Percentiles rank a stretch among this genome's conserved stretches.
phyloP scores from a whole-genome alignment of 2,113 vertebrate species.

The Dicentrarchus labrax region DNA sequence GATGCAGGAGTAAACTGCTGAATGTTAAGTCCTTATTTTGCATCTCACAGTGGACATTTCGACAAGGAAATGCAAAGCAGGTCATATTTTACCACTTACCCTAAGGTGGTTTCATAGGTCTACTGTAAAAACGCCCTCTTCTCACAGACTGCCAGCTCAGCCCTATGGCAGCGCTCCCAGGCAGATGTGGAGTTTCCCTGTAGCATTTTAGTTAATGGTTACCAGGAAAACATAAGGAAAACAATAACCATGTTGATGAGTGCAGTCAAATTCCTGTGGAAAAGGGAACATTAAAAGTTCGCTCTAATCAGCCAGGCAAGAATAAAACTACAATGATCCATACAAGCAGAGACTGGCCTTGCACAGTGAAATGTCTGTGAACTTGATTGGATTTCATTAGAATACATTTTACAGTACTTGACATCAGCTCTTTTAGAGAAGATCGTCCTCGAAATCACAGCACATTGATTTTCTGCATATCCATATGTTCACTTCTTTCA shows the following conservation, averaged over 20 bases:
- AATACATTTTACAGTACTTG: constrained; percentile 8
- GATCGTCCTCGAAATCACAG: not conserved
- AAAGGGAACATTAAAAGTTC: not conserved
- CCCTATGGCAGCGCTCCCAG: constrained; percentile 47
- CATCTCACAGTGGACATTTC: constrained; percentile 44
- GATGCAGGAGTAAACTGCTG: constrained; percentile 29
- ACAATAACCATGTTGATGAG: constrained; percentile 6
- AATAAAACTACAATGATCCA: not conserved
- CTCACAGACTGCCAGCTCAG: constrained; percentile 26
- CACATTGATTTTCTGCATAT: not conserved
- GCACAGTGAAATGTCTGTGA: not conserved
- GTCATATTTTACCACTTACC: constrained; percentile 42
- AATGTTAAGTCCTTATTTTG: constrained; percentile 60
- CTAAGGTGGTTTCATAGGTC: constrained; percentile 47
- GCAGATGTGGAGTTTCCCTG: constrained; percentile 36
- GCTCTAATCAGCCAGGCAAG: not conserved
- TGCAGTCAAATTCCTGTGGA: not conserved
- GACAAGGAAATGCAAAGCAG: constrained; percentile 57
- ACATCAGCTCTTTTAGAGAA: not conserved
- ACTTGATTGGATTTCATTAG: constrained; percentile 14
- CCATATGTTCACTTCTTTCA: not conserved
- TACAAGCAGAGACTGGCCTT: not conserved
- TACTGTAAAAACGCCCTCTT: constrained; percentile 25
- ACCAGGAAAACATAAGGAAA: constrained; percentile 11
- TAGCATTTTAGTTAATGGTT: constrained; percentile 17